Evolutionary conservation across 1,140 invertebrate species (phyloP).

Genomic region (Maconellicoccus hirsutus): DNA sequence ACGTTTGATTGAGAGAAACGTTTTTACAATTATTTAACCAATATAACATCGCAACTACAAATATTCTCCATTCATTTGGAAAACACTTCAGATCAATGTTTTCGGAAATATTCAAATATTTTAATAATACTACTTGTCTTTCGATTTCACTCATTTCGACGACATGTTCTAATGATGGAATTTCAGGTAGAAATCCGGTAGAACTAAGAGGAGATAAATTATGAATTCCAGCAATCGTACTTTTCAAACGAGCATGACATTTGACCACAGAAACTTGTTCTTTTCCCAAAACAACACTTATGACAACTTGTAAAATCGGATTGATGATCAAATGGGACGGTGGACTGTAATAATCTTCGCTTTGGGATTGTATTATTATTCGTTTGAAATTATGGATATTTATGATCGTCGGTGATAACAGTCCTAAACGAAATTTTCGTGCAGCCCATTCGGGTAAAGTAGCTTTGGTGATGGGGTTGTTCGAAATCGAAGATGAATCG

Average conservation of each 20-base stretch:
- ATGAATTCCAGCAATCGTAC: background rate
- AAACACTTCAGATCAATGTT: background rate
- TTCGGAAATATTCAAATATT: background rate
- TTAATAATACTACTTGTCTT: background rate
- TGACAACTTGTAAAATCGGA: background rate
- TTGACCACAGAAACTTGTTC: background rate
- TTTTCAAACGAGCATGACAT: background rate
- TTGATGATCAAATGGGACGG: background rate
- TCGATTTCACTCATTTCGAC: background rate
- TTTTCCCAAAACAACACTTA: background rate
- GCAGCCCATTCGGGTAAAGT: background rate
- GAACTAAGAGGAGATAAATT: background rate
- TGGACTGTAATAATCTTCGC: conserved; percentile 1
- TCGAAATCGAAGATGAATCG: background rate
- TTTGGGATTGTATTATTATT: background rate
- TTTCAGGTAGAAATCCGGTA: background rate
- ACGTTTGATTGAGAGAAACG: background rate
- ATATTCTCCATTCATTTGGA: background rate
- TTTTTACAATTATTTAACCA: background rate
- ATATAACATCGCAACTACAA: background rate
- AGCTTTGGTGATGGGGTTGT: background rate
- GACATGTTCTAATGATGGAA: background rate
- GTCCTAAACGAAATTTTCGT: background rate
- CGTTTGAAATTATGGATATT: background rate
- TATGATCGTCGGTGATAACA: background rate